phyloP scores from a whole-genome alignment of 2,113 vertebrate species.

The Mystacornis crossleyi region DNA sequence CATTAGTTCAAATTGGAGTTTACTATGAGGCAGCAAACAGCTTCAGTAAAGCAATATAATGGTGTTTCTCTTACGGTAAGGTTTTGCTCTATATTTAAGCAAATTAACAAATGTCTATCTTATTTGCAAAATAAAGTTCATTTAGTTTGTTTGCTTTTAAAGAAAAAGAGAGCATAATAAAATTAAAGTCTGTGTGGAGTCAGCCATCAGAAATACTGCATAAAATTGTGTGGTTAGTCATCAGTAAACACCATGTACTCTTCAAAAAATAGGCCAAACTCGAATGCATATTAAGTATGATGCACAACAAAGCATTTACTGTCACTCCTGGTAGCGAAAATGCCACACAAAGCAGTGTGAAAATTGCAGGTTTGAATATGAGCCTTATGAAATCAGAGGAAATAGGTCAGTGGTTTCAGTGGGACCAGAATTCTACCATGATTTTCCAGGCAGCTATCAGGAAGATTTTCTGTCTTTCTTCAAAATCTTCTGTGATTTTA shows the following conservation, averaged over 20 bases:
- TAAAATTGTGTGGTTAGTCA: neutral
- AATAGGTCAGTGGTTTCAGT: neutral
- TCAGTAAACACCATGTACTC: neutral
- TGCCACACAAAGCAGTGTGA: neutral
- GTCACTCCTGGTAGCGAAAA: neutral
- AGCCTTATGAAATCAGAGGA: neutral
- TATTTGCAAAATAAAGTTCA: neutral
- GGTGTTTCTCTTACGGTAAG: neutral
- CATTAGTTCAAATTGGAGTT: neutral
- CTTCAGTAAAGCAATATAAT: neutral
- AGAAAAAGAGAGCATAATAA: neutral
- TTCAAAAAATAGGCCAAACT: constrained; percentile 14
- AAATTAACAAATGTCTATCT: neutral
- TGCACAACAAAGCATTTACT: neutral
- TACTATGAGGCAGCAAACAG: neutral
- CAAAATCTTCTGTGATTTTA: neutral
- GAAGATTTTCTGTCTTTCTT: neutral
- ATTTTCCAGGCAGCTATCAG: neutral
- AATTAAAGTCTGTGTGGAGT: neutral
- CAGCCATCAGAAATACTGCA: neutral
- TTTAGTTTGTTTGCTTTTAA: neutral
- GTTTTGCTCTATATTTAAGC: neutral
- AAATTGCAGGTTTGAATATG: neutral
- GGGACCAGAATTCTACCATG: neutral
- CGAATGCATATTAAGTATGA: neutral